Conservation (phyloP, 2,888 invertebrate genomes). For the Polia nebulosa region DNA sequence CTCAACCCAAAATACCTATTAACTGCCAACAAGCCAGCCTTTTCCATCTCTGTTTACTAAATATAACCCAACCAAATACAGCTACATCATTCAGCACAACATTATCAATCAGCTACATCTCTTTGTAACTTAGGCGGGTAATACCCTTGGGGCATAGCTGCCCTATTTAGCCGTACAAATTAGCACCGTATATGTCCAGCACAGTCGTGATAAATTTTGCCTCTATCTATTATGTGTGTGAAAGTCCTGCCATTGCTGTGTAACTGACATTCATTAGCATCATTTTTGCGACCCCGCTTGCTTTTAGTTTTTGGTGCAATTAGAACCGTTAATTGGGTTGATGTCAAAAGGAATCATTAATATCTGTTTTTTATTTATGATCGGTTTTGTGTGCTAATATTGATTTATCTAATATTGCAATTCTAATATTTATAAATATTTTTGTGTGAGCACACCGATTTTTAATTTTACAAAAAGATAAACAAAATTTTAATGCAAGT, state of each 20-base stretch:
- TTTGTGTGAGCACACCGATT: neutral
- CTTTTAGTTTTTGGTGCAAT: neutral
- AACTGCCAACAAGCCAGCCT: slow-evolving; percentile 7
- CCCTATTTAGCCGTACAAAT: slow-evolving; percentile 66
- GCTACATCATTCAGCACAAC: slow-evolving; percentile 12
- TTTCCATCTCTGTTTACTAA: slow-evolving; percentile 1
- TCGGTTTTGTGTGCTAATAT: neutral
- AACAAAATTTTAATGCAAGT: neutral
- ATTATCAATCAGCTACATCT: slow-evolving; percentile 50
- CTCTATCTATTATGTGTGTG: slow-evolving; percentile 59
- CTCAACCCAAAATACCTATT: neutral
- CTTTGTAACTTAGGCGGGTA: slow-evolving; percentile 65
- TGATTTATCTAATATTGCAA: neutral
- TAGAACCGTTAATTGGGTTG: neutral
- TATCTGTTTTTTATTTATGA: neutral
- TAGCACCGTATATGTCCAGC: slow-evolving; percentile 60
- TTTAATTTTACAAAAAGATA: neutral
- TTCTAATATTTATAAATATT: neutral
- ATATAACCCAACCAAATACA: slow-evolving; percentile 35
- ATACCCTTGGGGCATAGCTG: slow-evolving; percentile 63
- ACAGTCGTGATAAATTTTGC: slow-evolving; percentile 58
- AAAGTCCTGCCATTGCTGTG: slow-evolving; percentile 34
- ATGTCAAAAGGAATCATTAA: neutral
- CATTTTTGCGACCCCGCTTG: slow-evolving; percentile 7
- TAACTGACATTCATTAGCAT: slow-evolving; percentile 40